A percentile compares a stretch with the other conserved stretches of the same genome.
Conservation (phyloP, 2,113 vertebrate species). For the Lasiurus borealis region DNA sequence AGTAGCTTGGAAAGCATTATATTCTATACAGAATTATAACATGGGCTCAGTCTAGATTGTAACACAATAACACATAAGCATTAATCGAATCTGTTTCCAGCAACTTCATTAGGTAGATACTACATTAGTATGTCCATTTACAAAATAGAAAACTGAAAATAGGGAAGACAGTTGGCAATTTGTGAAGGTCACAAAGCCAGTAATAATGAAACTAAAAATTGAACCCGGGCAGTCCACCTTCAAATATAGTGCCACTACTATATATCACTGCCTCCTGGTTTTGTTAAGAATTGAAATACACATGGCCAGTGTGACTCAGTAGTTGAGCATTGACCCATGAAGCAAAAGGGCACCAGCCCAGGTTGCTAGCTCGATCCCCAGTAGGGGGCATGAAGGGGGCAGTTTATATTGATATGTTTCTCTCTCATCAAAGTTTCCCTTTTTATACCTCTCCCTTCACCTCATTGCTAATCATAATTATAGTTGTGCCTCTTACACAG, state of each 20-base stretch:
- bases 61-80: neutral
- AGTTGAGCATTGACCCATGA: too few relatives aligned
- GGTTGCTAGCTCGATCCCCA: too few relatives aligned
- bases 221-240: neutral
- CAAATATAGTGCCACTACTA: neutral
- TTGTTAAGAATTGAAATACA: neutral
- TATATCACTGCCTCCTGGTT: neutral
- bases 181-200: neutral
- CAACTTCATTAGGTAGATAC: neutral
- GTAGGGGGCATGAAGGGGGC: too few relatives aligned
- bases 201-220: conserved; percentile 50
- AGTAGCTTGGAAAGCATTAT: neutral
- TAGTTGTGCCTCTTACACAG: conserved; percentile 37
- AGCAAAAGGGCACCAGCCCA: too few relatives aligned
- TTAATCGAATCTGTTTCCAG: neutral
- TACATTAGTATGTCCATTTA: neutral
- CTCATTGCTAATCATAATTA: conserved; percentile 69
- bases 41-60: neutral
- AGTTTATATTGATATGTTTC: too few relatives aligned
- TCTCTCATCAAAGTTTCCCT: too few relatives aligned
- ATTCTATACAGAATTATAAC: neutral
- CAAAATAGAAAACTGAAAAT: conserved; percentile 1
- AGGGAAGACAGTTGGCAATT: neutral
- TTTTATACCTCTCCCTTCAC: neutral
- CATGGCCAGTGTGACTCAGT: neutral